Conservation (phyloP, 2,797 vertebrate genomes). For the Darevskia mixta region DNA sequence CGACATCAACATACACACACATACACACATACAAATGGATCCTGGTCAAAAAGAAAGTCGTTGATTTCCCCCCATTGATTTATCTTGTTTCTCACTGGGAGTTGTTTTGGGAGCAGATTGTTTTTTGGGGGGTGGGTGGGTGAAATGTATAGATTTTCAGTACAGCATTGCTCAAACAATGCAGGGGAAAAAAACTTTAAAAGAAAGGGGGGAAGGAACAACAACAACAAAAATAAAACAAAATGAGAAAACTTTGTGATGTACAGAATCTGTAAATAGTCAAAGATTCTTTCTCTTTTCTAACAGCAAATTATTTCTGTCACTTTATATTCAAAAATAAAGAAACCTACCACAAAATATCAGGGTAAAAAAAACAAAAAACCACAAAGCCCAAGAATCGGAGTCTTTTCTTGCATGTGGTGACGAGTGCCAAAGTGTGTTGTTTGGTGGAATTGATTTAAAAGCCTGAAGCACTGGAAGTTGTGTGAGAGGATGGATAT, state of each 20-base stretch:
- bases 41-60: conserved; percentile 63
- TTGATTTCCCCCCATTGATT: conserved; percentile 76
- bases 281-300: conserved; percentile 87
- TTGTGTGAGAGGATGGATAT: not conserved
- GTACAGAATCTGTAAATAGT: conserved; percentile 86
- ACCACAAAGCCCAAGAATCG: conserved; percentile 62
- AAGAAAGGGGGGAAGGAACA: conserved; percentile 50
- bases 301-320: conserved; percentile 88
- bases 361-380: conserved; percentile 76
- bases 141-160: conserved; percentile 82
- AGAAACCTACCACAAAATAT: conserved; percentile 84
- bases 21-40: conserved; percentile 49
- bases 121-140: conserved; percentile 68
- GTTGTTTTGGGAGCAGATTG: conserved; percentile 74
- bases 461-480: not conserved
- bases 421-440: conserved; percentile 43
- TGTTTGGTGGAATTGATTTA: conserved; percentile 4
- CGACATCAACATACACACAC: conserved; percentile 1
- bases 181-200: conserved; percentile 66
- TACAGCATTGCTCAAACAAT: conserved; percentile 79
- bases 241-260: conserved; percentile 81
- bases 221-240: conserved; percentile 66
- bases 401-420: conserved; percentile 59
- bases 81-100: conserved; percentile 80
- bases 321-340: conserved; percentile 89